Evolutionary conservation across 2,797 vertebrate species (phyloP), one percentile per base, ranked within the genome.

Genomic region (Spinibarbus caldwelli): DNA sequence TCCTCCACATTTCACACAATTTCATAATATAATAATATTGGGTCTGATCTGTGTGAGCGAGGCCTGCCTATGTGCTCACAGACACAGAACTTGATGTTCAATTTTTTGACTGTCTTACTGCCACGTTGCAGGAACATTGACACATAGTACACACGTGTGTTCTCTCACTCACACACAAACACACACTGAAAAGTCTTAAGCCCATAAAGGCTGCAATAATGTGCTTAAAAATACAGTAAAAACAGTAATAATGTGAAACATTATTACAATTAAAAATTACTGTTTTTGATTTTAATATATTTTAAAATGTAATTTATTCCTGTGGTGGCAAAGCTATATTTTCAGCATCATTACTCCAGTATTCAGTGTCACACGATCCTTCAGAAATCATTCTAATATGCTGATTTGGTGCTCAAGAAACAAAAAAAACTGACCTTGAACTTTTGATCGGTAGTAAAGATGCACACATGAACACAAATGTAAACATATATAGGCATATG

Each of bases 11-110:
- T 64, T 80, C n/a, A 64, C 54, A 71, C 57, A 41, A 59, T 72
- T 73, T 86, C 67, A 77, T 38, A 86, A 86, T 78, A 47, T 59
- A 77, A 43, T 80, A 68, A 84, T 52, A 68, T 23, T 34, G 29
- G 62, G 29, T 47, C 45, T 84, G 86, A 87, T 76, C 77, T 64
- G 78, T 38, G 82, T 79, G 77, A 43, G 64, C 9, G 9, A 68
- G 43, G 59, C 31, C 54, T 79, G 80, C 45, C 17, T 17, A 66
- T 17, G 57, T 59, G 82, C 59, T 68, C 36, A 36, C 45, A 80
- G 78, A 7, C 31, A 71, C 54, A 47, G 23, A 78, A 34, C 34
- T 26, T 62, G 36, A 47, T 64, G 66, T 68, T 41, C 47, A 78
- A 4, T 49, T 11, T 14, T 52, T 52, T 80, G 45, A 67, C 78